These are phyloP conservation scores for Tinea semifulvella DNA, from an alignment of 2,888 invertebrate species.

Conservation along the genomic window DNA sequence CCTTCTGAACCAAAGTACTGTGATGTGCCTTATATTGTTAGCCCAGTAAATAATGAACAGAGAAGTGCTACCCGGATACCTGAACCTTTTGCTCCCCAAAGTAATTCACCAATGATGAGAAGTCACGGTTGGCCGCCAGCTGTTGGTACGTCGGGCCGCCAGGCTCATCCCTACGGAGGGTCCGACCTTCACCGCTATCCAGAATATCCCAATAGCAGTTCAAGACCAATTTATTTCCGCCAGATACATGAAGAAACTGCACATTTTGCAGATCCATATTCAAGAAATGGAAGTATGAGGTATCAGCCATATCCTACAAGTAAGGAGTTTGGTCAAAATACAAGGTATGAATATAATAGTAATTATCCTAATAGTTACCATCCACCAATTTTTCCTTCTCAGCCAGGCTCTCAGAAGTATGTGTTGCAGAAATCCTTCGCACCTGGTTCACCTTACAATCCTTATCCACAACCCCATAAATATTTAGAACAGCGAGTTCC, in stretches of 20 bases:
- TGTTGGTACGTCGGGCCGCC: slow-evolving; percentile 35
- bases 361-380: slow-evolving; percentile 50
- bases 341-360: slow-evolving; percentile 57
- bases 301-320: slow-evolving; percentile 52
- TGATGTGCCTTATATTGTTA: slow-evolving; percentile 61
- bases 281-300: slow-evolving; percentile 44
- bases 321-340: slow-evolving; percentile 48
- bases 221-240: slow-evolving; percentile 40
- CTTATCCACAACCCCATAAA: slow-evolving; percentile 44
- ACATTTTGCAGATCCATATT: slow-evolving; percentile 41
- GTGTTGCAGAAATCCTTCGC: slow-evolving; percentile 43
- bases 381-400: slow-evolving; percentile 26
- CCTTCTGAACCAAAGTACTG: slow-evolving; percentile 49
- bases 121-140: slow-evolving; percentile 41
- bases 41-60: slow-evolving; percentile 42
- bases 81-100: slow-evolving; percentile 43
- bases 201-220: slow-evolving; percentile 41
- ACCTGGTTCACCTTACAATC: slow-evolving; percentile 38
- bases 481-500: slow-evolving; percentile 45
- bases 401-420: slow-evolving; percentile 41
- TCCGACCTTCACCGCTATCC: slow-evolving; percentile 48
- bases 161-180: slow-evolving; percentile 39
- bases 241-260: slow-evolving; percentile 39
- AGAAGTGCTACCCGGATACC: slow-evolving; percentile 38
- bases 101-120: slow-evolving; percentile 33